A percentile compares a stretch with the other conserved stretches of the same genome.
Evolutionary conservation across 2,113 vertebrate species (phyloP).

Genomic region (Entelurus aequoreus): DNA sequence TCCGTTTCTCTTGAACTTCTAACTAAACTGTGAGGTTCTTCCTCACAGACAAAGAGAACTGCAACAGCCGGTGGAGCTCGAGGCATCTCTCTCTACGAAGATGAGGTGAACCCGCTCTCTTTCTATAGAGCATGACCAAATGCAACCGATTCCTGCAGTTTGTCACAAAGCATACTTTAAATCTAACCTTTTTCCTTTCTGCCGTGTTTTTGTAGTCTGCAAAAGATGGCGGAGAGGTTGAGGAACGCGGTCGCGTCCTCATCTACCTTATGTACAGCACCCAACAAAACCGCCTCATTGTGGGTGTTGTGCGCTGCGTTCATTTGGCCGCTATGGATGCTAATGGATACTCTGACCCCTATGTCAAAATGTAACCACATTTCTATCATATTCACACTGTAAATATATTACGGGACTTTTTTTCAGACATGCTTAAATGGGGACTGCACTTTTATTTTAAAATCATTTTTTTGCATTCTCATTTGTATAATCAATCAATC

Average conservation of each 20-base stretch:
- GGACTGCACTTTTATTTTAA: not conserved
- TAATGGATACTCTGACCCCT: slow-evolving; percentile 96
- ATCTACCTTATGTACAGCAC: slow-evolving; percentile 94
- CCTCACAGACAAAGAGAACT: slow-evolving; percentile 80
- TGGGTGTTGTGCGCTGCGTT: slow-evolving; percentile 90
- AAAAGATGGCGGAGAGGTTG: slow-evolving; percentile 79
- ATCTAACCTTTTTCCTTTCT: not conserved
- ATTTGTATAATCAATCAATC: no score
- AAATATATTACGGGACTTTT: not conserved
- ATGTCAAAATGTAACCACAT: slow-evolving; percentile 85
- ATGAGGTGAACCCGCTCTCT: slow-evolving; percentile 77
- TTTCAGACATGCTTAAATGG: not conserved
- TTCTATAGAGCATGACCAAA: slow-evolving; percentile 33
- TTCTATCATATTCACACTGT: not conserved
- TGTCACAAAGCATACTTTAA: slow-evolving; percentile 3
- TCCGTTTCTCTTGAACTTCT: slow-evolving; percentile 9
- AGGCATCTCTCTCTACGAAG: slow-evolving; percentile 93
- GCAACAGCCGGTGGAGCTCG: slow-evolving; percentile 81
- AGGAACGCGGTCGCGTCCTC: slow-evolving; percentile 91
- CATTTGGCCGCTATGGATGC: slow-evolving; percentile 96
- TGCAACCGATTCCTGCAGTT: slow-evolving; percentile 31
- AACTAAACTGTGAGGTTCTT: slow-evolving; percentile 22
- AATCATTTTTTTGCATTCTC: no score
- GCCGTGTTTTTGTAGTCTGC: slow-evolving; percentile 61
- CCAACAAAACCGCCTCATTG: slow-evolving; percentile 83